Conservation (phyloP, 2,888 invertebrate genomes). For the Oxystoma pomonae region DNA sequence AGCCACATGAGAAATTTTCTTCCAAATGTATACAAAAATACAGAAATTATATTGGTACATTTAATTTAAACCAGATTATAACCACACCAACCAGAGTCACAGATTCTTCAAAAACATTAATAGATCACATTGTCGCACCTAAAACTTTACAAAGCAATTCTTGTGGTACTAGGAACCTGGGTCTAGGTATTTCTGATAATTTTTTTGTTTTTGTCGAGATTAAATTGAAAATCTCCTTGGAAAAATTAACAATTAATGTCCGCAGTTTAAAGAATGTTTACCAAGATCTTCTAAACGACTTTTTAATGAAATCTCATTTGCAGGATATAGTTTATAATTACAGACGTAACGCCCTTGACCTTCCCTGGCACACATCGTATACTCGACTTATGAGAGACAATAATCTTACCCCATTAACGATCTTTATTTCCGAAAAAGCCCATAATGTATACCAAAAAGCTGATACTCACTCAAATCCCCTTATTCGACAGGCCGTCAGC, state of each 20-base stretch:
- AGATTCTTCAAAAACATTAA: background rate
- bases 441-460: too few relatives aligned
- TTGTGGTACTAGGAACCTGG: too few relatives aligned
- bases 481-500: too few relatives aligned
- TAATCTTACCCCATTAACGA: too few relatives aligned
- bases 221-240: background rate
- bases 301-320: background rate
- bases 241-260: background rate
- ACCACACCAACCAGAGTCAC: background rate
- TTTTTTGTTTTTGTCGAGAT: background rate
- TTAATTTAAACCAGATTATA: background rate
- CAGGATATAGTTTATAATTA: background rate
- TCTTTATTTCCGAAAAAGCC: too few relatives aligned
- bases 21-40: background rate
- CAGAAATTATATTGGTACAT: background rate
- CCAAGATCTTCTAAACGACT: background rate
- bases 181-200: background rate
- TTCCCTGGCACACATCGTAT: too few relatives aligned
- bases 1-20: background rate
- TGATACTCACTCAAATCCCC: too few relatives aligned
- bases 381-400: too few relatives aligned
- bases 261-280: background rate
- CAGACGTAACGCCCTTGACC: too few relatives aligned
- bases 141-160: background rate
- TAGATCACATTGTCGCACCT: background rate